Base-by-base conservation (phyloP, 2,113 vertebrate species). In the Pungitius pungitius region DNA sequence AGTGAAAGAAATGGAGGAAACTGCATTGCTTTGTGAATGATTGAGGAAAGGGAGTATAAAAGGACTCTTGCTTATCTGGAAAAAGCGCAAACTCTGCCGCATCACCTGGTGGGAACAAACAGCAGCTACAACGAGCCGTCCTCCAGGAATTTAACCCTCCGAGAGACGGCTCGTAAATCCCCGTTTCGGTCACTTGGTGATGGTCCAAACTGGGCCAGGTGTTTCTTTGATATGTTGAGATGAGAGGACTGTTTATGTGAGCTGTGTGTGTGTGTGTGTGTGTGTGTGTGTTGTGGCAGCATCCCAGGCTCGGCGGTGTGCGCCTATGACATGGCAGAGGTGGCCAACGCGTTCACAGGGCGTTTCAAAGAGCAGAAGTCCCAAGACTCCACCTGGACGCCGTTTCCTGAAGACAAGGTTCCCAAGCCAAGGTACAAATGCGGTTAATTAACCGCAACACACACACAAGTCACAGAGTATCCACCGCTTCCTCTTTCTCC, bases 321-420 rank as follows among this genome's bases (percentile, higher is more conserved):
- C 69, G 98, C 96, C 82, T 99, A 99, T 69, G 96, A 99, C 92
- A 97, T 99, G 97, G 93, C 93, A 17, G 98, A 99, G 75, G 94
- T 99, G 73, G 96, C 97, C 86, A 95, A 81, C 78, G 95, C 97
- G 9, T 99, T 99, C 85, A 97, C 96, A 20, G 97, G 98, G 42
- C 95, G 98, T 85, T 99, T 99, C 94, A 99, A 99, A 90, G 97
- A 99, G 68, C 97, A 99, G 89, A 99, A 99, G 91, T 98, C 97
- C 67, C 95, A 96, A 1, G 97, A 99, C 86, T 98, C 97, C 70
- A 98, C 97, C 39, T 99, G 97, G 97, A 99, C 97, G 2, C 96
- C 97, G 47, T 96, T 99, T 87, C 96, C 98, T 40, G 98, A 99
- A 24, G 98, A 99, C 35, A 94, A 92, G 82, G 96, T 99, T 87